Percentiles rank a stretch among this genome's conserved stretches.
These are phyloP conservation scores for Aleadryas rufinucha DNA, from an alignment of 2,113 vertebrate genomes.

Conservation along the genomic window DNA sequence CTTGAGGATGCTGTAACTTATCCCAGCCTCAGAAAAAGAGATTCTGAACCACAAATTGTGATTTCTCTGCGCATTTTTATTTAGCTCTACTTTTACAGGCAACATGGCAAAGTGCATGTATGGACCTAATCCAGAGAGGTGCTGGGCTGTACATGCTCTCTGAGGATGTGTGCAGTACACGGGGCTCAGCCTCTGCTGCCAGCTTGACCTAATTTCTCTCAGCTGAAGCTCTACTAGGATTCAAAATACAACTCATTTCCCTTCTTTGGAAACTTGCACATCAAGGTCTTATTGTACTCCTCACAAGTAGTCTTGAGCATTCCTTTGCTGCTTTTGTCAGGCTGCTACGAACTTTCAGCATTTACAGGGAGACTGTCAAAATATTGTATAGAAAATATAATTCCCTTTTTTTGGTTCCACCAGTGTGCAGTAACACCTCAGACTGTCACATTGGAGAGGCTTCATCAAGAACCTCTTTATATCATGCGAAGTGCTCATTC, in stretches of 20 bases:
- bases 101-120: not conserved
- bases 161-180: not conserved
- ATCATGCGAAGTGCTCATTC: not conserved
- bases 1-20: not conserved
- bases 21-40: not conserved
- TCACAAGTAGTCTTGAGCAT: not conserved
- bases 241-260: not conserved
- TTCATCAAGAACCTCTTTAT: constrained; percentile 7
- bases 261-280: not conserved
- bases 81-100: not conserved
- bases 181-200: not conserved
- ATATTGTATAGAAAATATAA: not conserved
- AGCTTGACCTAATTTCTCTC: not conserved
- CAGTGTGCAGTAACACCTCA: not conserved
- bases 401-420: not conserved
- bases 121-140: not conserved
- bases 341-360: not conserved
- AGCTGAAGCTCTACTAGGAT: not conserved
- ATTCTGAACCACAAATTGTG: not conserved
- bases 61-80: not conserved
- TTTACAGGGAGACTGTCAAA: not conserved
- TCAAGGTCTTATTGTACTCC: not conserved
- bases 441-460: not conserved
- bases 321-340: not conserved
- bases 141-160: not conserved